Evolutionary conservation across 2,888 invertebrate species (phyloP).

Genomic region (Drosophila sordidapex): DNA sequence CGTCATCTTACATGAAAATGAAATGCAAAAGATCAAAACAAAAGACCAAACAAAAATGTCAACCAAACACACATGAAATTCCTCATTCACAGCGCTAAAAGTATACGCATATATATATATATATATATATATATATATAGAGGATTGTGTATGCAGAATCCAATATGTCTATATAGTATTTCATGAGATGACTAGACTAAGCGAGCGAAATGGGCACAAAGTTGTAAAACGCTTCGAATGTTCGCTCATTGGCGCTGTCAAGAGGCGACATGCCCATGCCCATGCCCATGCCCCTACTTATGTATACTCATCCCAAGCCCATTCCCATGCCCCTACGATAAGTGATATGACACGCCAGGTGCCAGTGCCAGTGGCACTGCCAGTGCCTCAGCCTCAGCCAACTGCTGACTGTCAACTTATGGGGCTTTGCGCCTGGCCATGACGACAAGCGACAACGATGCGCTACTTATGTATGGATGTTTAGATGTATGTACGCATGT

Average conservation of each 20-base stretch:
- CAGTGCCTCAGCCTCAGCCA: constrained; percentile 48
- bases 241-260: constrained; percentile 85
- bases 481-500: constrained; percentile 36
- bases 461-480: constrained; percentile 66
- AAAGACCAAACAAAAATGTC: constrained; percentile 34
- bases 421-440: constrained; percentile 77
- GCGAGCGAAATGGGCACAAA: constrained; percentile 82
- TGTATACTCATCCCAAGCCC: background rate
- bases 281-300: constrained; percentile 13
- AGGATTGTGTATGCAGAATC: constrained; percentile 62
- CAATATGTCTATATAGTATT: constrained; percentile 80
- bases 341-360: constrained; percentile 84
- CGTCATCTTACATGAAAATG: constrained; percentile 78
- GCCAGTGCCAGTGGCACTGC: constrained; percentile 62
- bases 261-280: constrained; percentile 60
- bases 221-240: constrained; percentile 84
- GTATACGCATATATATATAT: constrained; percentile 19
- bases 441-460: constrained; percentile 67
- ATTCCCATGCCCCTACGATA: constrained; percentile 39
- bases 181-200: constrained; percentile 61
- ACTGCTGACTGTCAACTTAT: constrained; percentile 69
- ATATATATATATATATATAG: constrained; percentile 6
- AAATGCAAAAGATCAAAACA: constrained; percentile 76
- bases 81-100: constrained; percentile 26
- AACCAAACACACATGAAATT: constrained; percentile 13